Conservation (phyloP, 2,888 invertebrate genomes). For the Sinhomidia bicolor region DNA sequence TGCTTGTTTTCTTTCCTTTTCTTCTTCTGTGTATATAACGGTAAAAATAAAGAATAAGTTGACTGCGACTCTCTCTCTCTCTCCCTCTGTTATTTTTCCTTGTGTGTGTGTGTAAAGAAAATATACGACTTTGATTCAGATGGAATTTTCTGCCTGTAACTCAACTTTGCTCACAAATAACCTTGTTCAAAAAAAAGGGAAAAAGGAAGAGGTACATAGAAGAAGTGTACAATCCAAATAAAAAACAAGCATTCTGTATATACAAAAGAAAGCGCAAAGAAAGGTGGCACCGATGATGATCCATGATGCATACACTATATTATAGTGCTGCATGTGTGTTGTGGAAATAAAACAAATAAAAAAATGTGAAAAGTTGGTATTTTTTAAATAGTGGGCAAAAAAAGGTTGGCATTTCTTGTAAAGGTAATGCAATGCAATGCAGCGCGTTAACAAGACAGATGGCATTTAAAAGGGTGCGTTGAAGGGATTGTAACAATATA, state of each 20-base stretch:
- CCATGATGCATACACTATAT: background rate
- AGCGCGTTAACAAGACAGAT: conserved; percentile 9
- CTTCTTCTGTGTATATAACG: background rate
- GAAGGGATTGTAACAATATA: background rate
- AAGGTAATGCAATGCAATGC: background rate
- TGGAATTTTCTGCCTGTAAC: background rate
- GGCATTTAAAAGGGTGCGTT: background rate
- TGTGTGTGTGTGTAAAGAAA: conserved; percentile 30
- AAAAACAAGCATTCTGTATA: too few species aligned
- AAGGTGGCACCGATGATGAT: conserved; percentile 25
- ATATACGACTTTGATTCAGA: conserved; percentile 52
- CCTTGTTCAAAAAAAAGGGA: background rate
- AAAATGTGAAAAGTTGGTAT: conserved; percentile 7
- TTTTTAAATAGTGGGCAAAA: background rate
- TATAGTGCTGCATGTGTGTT: background rate
- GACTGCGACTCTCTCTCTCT: conserved; percentile 1
- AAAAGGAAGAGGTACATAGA: background rate
- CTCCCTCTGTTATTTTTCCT: background rate
- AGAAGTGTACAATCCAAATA: conserved; percentile 2
- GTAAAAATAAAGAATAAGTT: background rate
- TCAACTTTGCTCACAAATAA: conserved; percentile 19
- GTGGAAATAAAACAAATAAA: conserved; percentile 12
- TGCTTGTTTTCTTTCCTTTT: background rate
- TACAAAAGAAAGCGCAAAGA: background rate
- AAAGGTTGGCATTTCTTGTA: background rate